Percentiles rank a stretch among this genome's conserved stretches.
These are phyloP conservation scores for Taeniopygia guttata DNA, from an alignment of 2,797 vertebrate species.

Conservation along the genomic window DNA sequence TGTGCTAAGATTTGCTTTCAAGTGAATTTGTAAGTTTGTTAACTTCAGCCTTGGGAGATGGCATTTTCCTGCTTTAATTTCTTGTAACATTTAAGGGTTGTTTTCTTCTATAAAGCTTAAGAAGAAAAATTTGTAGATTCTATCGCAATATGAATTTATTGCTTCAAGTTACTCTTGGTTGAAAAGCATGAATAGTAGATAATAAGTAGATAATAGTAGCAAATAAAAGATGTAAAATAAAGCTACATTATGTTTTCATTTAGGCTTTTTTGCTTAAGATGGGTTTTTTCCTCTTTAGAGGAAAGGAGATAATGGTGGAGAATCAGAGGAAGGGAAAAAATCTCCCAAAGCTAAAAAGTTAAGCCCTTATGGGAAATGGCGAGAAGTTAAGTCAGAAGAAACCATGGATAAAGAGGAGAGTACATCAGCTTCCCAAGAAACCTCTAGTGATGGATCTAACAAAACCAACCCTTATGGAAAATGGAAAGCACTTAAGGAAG, in stretches of 20 bases:
- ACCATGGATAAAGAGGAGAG: constrained; percentile 48
- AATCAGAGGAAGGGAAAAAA: constrained; percentile 55
- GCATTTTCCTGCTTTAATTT: neutral
- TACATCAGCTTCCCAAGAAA: constrained; percentile 29
- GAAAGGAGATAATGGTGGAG: constrained; percentile 62
- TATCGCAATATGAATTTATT: neutral
- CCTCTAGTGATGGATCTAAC: constrained; percentile 50
- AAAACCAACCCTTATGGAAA: constrained; percentile 83
- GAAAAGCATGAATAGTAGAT: neutral
- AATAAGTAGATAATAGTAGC: neutral
- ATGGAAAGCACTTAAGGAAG: constrained; percentile 83
- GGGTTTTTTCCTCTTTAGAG: constrained; percentile 69
- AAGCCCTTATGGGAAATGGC: constrained; percentile 89
- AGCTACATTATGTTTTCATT: constrained; percentile 58
- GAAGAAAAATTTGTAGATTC: neutral
- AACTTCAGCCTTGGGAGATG: neutral
- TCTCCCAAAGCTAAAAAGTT: constrained; percentile 65
- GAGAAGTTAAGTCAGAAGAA: constrained; percentile 78
- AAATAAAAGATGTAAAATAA: constrained; percentile 45
- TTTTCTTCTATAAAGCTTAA: neutral
- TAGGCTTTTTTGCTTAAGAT: constrained; percentile 64
- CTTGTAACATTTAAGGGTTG: neutral
- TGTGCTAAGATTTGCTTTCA: neutral
- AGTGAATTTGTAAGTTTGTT: neutral
- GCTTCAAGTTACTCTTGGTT: neutral